phyloP scores from a whole-genome alignment of 35 echinoderm and acorn worm genomes.

The Lytechinus variegatus region DNA sequence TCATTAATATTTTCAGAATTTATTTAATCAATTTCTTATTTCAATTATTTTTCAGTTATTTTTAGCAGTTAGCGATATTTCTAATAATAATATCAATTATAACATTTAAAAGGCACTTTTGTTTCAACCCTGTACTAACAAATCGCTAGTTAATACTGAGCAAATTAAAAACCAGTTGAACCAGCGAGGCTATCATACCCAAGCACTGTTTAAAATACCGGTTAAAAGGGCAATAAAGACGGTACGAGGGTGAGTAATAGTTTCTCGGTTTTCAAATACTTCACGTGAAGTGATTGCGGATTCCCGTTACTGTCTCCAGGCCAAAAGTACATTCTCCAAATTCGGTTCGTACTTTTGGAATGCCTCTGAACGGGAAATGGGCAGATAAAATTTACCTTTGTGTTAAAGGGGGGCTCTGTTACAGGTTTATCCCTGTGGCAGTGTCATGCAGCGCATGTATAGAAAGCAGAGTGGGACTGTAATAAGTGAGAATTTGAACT shows the following conservation, averaged over 20 bases:
- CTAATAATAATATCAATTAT: too few species aligned
- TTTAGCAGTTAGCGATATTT: too few species aligned
- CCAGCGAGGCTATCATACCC: neutral
- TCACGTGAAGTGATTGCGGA: constrained; percentile 15
- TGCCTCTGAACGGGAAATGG: neutral
- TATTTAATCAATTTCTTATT: too few species aligned
- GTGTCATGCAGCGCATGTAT: neutral
- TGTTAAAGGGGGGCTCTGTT: neutral
- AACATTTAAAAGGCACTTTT: too few species aligned
- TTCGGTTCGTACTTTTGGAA: constrained; percentile 22
- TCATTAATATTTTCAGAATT: too few species aligned
- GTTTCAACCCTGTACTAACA: neutral
- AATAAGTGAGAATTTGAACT: neutral
- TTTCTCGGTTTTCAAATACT: neutral
- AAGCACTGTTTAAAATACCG: neutral
- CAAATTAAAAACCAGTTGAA: neutral
- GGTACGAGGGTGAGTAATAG: neutral
- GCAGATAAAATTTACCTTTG: neutral
- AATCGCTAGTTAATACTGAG: neutral
- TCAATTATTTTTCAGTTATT: too few species aligned
- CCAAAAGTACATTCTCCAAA: neutral
- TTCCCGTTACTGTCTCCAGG: neutral
- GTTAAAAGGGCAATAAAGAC: neutral
- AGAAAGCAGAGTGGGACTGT: neutral
- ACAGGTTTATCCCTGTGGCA: neutral